phyloP scores from a whole-genome alignment of 2,797 vertebrate genomes.

The Urocyon cinereoargenteus region DNA sequence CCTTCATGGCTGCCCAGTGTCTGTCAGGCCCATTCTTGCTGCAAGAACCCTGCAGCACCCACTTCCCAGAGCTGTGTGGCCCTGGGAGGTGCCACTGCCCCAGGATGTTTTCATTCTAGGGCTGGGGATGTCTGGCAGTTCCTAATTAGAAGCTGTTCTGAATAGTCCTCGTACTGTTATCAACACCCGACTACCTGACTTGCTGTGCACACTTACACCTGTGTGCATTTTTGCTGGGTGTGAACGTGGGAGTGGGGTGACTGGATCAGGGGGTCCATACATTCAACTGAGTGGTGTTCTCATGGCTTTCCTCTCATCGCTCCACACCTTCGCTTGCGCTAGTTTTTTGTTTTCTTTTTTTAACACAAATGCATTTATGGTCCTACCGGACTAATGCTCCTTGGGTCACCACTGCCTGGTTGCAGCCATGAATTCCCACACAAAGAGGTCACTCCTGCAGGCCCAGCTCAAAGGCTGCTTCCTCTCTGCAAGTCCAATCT shows the following conservation, averaged over 20 bases:
- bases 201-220: fast-evolving
- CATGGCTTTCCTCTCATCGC: fast-evolving
- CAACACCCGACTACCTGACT: background rate
- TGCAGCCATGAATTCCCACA: background rate
- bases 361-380: background rate
- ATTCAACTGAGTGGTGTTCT: fast-evolving
- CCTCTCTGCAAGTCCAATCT: background rate
- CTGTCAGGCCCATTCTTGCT: too few species aligned
- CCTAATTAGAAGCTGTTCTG: fast-evolving
- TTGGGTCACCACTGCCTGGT: background rate
- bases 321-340: background rate
- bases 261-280: fast-evolving
- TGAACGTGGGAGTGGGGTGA: fast-evolving
- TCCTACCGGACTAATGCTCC: background rate
- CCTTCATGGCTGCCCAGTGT: fast-evolving
- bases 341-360: background rate
- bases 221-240: background rate
- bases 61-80: background rate
- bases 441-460: background rate
- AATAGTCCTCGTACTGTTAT: fast-evolving
- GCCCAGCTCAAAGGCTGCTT: background rate
- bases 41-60: fast-evolving
- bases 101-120: fast-evolving
- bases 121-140: fast-evolving
- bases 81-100: background rate